phyloP scores from a whole-genome alignment of 2,113 vertebrate genomes.

The human region DNA sequence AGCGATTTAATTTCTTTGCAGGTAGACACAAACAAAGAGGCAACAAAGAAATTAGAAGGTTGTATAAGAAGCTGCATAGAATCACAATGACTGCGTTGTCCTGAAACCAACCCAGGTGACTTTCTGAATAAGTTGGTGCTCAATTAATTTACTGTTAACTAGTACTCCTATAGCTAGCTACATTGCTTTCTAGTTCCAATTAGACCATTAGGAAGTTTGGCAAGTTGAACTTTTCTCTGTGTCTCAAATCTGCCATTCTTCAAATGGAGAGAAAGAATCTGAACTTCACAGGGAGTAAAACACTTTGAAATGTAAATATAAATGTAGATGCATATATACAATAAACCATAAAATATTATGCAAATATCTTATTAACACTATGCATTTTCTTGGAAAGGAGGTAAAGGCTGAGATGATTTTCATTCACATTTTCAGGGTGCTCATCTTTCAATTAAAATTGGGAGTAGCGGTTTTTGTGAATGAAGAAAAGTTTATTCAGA shows the following conservation, averaged over 20 bases:
- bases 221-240: not conserved
- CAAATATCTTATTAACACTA: not conserved
- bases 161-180: not conserved
- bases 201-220: not conserved
- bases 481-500: not conserved
- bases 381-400: constrained; percentile 24
- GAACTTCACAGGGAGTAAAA: not conserved
- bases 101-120: not conserved
- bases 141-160: not conserved
- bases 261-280: not conserved
- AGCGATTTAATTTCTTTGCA: constrained; percentile 1
- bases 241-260: not conserved
- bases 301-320: constrained; percentile 44
- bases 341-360: not conserved
- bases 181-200: not conserved
- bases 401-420: not conserved
- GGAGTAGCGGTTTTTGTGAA: not conserved
- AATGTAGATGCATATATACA: not conserved
- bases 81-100: not conserved
- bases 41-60: not conserved
- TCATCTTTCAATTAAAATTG: constrained; percentile 13
- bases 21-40: not conserved
- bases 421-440: not conserved
- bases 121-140: not conserved
- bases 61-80: not conserved